Evolutionary conservation across 2,797 vertebrate species (phyloP).

Genomic region (Dendrocincla fuliginosa): DNA sequence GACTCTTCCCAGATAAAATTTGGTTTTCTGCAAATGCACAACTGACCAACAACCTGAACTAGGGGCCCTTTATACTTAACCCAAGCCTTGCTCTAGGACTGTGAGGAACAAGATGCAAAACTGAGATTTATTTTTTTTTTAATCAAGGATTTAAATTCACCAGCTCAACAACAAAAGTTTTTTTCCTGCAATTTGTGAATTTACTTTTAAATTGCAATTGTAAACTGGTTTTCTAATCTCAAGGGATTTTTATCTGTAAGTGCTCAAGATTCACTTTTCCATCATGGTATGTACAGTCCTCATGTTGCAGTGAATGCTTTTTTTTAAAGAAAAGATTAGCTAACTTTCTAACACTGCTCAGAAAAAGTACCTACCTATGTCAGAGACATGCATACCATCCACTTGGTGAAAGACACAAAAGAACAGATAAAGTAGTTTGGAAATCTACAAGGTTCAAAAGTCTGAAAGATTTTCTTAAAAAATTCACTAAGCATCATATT

Average conservation of each 20-base stretch:
- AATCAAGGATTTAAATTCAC: neutral
- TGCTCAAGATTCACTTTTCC: neutral
- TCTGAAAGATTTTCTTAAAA: neutral
- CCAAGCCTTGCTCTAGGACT: neutral
- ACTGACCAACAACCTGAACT: neutral
- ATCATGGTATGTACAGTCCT: rapidly evolving
- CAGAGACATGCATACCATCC: neutral
- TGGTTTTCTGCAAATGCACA: neutral
- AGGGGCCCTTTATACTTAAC: neutral
- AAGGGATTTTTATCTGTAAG: neutral
- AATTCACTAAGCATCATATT: neutral
- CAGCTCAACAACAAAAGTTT: neutral
- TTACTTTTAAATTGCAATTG: neutral
- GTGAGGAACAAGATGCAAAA: neutral
- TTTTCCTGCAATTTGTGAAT: neutral
- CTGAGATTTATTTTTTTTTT: neutral
- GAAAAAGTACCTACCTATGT: neutral
- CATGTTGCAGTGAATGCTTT: rapidly evolving
- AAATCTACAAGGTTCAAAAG: neutral
- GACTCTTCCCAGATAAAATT: neutral
- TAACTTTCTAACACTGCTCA: neutral
- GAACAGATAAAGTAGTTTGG: neutral
- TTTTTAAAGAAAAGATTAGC: neutral
- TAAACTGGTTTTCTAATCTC: neutral
- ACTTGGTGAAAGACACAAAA: neutral